phyloP scores from a whole-genome alignment of 1,140 invertebrate genomes.

The Heliconius eleuchia region DNA sequence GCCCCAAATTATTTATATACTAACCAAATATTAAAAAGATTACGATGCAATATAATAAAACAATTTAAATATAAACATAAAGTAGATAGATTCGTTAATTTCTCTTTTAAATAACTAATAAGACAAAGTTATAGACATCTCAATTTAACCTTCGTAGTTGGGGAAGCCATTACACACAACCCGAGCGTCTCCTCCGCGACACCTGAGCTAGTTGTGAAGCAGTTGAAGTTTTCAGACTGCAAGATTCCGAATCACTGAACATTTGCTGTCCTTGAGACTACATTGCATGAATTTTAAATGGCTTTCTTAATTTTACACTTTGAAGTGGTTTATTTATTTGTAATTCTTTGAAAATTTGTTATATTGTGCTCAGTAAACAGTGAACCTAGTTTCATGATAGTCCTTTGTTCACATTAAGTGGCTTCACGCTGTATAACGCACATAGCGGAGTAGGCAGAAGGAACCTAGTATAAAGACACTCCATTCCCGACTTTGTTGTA shows the following conservation, averaged over 20 bases:
- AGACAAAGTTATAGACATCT: neutral
- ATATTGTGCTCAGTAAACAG: no score
- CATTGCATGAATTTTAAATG: slow-evolving; percentile 6
- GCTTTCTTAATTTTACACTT: neutral
- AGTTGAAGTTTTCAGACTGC: slow-evolving; percentile 11
- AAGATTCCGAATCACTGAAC: slow-evolving; percentile 5
- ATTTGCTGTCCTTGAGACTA: neutral
- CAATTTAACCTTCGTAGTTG: neutral
- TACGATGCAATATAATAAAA: neutral
- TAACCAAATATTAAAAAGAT: no score
- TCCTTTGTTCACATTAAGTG: no score
- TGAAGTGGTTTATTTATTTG: neutral
- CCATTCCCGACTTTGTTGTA: no score
- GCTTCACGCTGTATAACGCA: no score
- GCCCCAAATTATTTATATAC: no score
- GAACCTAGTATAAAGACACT: no score
- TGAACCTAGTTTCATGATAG: no score
- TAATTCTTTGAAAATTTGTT: neutral
- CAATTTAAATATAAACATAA: neutral
- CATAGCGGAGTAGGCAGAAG: no score
- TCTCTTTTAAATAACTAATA: neutral
- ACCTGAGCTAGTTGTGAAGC: slow-evolving; percentile 5
- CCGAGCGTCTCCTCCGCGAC: neutral
- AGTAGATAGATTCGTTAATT: neutral
- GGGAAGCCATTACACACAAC: neutral